phyloP scores from a whole-genome alignment of 2,888 invertebrate species.

The Odontothrips loti region DNA sequence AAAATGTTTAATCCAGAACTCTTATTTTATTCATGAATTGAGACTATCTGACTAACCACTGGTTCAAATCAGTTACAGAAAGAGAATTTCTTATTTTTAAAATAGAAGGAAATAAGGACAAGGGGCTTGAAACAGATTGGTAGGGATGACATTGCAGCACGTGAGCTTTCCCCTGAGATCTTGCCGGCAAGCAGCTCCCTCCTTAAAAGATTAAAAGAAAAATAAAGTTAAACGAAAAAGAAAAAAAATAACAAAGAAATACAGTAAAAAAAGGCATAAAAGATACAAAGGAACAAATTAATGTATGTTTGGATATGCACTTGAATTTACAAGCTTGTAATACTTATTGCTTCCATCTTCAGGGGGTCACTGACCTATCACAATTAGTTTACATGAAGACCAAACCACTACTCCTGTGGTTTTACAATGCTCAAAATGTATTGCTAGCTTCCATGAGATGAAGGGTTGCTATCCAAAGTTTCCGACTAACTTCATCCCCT shows the following conservation, averaged over 20 bases:
- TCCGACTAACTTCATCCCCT: not conserved
- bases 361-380: not conserved
- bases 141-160: not conserved
- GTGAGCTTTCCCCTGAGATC: constrained; percentile 7
- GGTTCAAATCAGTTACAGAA: not conserved
- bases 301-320: not conserved
- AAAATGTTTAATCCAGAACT: not conserved
- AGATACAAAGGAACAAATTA: not conserved
- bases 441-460: not conserved
- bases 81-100: not conserved
- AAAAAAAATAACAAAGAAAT: not conserved
- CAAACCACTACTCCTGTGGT: not conserved
- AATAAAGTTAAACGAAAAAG: not conserved
- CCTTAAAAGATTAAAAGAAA: constrained; percentile 9
- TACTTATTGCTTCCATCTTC: not conserved
- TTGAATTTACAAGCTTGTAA: not conserved
- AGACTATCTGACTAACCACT: too few species aligned
- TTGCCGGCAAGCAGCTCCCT: constrained; percentile 21
- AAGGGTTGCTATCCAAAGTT: not conserved
- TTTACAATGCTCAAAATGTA: not conserved
- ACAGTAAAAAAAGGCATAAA: not conserved
- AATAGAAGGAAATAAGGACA: too few species aligned
- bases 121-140: not conserved
- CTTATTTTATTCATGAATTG: too few species aligned
- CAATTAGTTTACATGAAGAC: not conserved